Evolutionary conservation across 1,140 invertebrate species (phyloP), one percentile per base, ranked within the genome.

Genomic region (Meloidogyne exigua): DNA sequence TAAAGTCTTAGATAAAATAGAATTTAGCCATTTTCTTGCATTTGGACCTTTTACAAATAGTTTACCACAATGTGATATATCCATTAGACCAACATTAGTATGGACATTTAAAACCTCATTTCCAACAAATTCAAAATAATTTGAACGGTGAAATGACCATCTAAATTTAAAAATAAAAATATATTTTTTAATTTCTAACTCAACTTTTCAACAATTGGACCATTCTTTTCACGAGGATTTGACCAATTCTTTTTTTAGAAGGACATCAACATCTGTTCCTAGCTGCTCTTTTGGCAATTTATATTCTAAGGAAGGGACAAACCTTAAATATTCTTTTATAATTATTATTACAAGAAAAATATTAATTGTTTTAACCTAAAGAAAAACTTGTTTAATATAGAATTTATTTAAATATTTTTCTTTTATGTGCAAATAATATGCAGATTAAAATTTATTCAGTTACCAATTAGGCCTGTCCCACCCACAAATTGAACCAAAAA

Each of bases 381-480:
- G n/a, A n/a, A n/a, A n/a, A n/a, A n/a, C n/a, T n/a, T n/a, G n/a
- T n/a, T n/a, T n/a, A n/a, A n/a, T n/a, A n/a, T n/a, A n/a, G n/a
- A n/a, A n/a, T 32, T 32, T 32, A 32, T 32, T 32, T 32, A 32
- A 32, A 32, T 3, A 32, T 32, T 3, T 32, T 3, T 32, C 7
- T 32, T 32, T 32, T 32, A 32, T 32, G 28, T n/a, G n/a, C n/a
- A n/a, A n/a, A n/a, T n/a, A n/a, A n/a, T n/a, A n/a, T n/a, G n/a
- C 7, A 32, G 28, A 32, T 32, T 32, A 32, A 32, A n/a, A 32
- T 32, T 32, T 32, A 32, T 32, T 32, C n/a, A 57, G 7, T 57
- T 57, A 57, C 49, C 49, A 66, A 32, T 66, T 66, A 66, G 64
- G 64, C 28, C 64, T 66, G 26, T 66, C 28, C 64, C 64, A 66